Evolutionary conservation across 2,797 vertebrate species (phyloP), one percentile per base, ranked within the genome.

Genomic region (Xerus rutilus): DNA sequence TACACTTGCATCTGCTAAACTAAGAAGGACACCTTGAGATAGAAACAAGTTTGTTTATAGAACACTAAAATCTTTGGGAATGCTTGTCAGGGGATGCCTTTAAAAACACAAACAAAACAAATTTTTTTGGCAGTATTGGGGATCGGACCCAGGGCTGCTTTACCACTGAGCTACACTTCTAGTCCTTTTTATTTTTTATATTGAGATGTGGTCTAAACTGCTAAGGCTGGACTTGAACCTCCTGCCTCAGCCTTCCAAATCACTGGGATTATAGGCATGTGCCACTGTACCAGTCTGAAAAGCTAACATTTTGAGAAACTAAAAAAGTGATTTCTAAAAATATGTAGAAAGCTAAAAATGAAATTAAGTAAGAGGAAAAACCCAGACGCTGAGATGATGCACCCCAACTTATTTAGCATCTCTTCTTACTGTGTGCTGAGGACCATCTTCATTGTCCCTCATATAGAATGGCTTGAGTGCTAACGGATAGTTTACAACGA

Each of bases 381-480:
- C 32, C 65, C 13, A 79, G 52, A 35, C 47, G 49, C 62, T 64
- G 43, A 76, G 76, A 73, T 1, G 32, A 82, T 23, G 57, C 70
- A 77, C 11, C 20, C 69, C 17, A 0, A 70, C 67, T 86, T 93
- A 65, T 30, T 91, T 35, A 77, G 20, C 30, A 35, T 79, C 5
- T 52, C 62, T 59, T 49, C 99, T 99, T 98, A 99, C 99, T 8
- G 99, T 99, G 87, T 97, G 99, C 62, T 79, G 96, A 39, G 99
- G 99, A 59, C 97, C 98, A 86, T 99, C 99, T 97, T 98, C 99
- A 97, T 99, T 99, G 98, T 99, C 99, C 93, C 99, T 98, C 98
- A 99, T 99, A 95, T 99, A 99, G 98, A 99, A 99, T 30, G 99
- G 99, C 98, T 99, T 99, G 64, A 99, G 98, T 88, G 99, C 98